Base-by-base conservation (phyloP, 1,140 invertebrate genomes). In the Bombus affinis region DNA sequence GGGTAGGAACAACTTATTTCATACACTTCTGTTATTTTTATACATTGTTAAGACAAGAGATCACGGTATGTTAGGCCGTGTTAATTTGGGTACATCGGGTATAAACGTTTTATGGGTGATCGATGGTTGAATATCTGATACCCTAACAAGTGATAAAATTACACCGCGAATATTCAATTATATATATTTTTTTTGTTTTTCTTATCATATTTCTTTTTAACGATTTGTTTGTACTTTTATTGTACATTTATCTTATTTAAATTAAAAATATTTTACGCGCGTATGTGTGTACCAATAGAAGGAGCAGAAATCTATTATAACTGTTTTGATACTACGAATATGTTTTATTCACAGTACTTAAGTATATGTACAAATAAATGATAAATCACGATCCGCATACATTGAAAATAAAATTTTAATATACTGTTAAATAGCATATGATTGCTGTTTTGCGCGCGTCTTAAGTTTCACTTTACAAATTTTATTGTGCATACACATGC, bases 1-100 rank as follows among this genome's bases (percentile, higher is more conserved):
- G 96, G 98, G 98, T 71, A 95, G 97, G 75, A 98, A 98, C 93
- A 98, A 98, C 94, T 94, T 98, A 79, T 98, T 98, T 90, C 97
- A 98, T 90, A 97, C 97, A 10, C 95, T 98, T 12, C 93, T 98
- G 57, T 95, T 98, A 73, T 98, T 98, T 93, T 93, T 98, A 1
- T 96, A 98, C 92, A 96, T 97, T 85, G 96, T 98, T 53, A 97
- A 97, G 84, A 96, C 96, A 12, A 96, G 97, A 90, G 96, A 98
- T 91, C 96, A 97, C 91, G 97, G 97, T 57, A 97, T 97, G 95
- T 94, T 98, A 39, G 97, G 97, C 86, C 95, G 97, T 87, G 96
- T 98, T 0, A 98, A 97, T 94, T 94, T 98, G 59, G 97, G 97
- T 81, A 96, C 96, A 91, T 97, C 97, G 72, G 97, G 98, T 83